These are phyloP conservation scores for Lacerta viridis DNA, from an alignment of 2,797 vertebrate species.

Conservation along the genomic window DNA sequence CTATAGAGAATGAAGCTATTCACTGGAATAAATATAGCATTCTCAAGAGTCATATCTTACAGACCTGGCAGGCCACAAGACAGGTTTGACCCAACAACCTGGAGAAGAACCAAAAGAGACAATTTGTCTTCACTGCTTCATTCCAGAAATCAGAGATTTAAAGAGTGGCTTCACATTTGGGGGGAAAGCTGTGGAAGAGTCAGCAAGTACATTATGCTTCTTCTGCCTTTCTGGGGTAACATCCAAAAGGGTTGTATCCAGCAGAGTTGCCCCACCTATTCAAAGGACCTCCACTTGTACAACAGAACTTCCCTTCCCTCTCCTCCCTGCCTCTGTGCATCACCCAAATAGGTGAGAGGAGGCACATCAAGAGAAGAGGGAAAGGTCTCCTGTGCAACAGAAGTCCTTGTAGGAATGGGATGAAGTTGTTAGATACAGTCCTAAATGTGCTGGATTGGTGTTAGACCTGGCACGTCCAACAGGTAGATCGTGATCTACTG, in stretches of 20 bases:
- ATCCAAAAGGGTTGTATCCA: too few relatives aligned
- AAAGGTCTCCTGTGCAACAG: too few relatives aligned
- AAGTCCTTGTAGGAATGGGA: too few relatives aligned
- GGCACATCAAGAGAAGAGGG: too few relatives aligned
- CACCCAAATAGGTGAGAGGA: too few relatives aligned
- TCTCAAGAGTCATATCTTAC: constrained; percentile 26
- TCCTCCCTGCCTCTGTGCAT: too few relatives aligned
- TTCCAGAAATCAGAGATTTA: not conserved
- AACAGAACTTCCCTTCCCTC: too few relatives aligned
- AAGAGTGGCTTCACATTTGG: not conserved
- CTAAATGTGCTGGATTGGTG: not conserved
- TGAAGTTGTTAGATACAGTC: too few relatives aligned
- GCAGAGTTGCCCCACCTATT: too few relatives aligned
- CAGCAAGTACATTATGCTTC: not conserved
- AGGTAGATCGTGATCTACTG: too few relatives aligned
- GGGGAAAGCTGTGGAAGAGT: not conserved
- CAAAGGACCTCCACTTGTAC: too few relatives aligned
- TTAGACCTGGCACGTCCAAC: too few relatives aligned
- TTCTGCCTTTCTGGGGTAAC: not conserved
- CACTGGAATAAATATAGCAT: constrained; percentile 38
- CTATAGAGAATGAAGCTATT: constrained; percentile 64
- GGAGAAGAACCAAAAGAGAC: not conserved
- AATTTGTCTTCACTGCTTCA: not conserved
- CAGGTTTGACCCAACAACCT: not conserved
- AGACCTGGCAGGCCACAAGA: constrained; percentile 40